Evolutionary conservation across 2,113 vertebrate species (phyloP), one percentile per base, ranked within the genome.

Genomic region (Lichenostomus cassidix): DNA sequence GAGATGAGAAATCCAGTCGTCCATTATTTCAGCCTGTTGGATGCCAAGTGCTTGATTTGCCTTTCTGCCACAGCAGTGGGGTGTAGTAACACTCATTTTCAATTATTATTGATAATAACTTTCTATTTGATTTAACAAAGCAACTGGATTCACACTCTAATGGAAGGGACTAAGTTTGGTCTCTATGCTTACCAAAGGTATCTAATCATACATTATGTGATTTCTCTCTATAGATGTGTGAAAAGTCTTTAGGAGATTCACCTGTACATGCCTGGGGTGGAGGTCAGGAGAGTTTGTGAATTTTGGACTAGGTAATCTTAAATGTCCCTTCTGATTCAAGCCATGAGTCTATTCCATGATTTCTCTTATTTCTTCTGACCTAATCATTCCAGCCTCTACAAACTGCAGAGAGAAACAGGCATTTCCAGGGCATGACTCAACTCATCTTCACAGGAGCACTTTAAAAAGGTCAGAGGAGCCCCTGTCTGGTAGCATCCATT

Each of bases 391-490:
- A 42, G 24, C 12, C 19, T 55, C 50, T 14, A 17, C 2, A 77
- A 83, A 5, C 31, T 75, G 28, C 28, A 59, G 52, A 84, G 50
- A 71, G 31, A 65, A 80, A 67, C 0, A 37, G 25, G n/a, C 63
- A 77, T 86, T 90, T 88, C 79, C 75, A 86, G 85, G 90, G n/a
- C 76, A 86, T 94, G 92, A 86, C 37, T 97, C 92, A 77, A 14
- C 29, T 83, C 58, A 47, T 65, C 65, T 86, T 73, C 69, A 58
- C 1, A 10, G 35, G 42, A 81, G 68, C 74, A 69, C 53, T 77
- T 86, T 16, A 3, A 55, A 94, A 94, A 96, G 88, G 88, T 86
- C 91, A 94, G 37, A 92, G 23, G 16, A 81, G 62, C 29, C 44
- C 42, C 41, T 81, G 55, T 59, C 60, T 92, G 25, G 52, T 24